These are phyloP conservation scores for Gymnarchus niloticus DNA, from an alignment of 2,113 vertebrate species.

Conservation along the genomic window DNA sequence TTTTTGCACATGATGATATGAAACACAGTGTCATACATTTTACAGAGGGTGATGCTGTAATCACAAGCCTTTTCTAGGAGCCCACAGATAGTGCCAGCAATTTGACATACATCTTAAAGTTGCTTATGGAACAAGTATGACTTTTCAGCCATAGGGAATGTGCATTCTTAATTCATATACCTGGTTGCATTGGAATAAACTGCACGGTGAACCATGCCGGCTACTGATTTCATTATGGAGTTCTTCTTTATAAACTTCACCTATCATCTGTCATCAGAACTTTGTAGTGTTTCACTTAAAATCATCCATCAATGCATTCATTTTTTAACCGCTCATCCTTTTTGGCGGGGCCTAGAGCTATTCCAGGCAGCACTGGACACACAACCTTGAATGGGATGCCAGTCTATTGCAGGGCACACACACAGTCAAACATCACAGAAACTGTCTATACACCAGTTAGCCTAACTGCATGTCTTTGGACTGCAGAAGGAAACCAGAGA, in stretches of 20 bases:
- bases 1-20: not conserved
- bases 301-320: not conserved
- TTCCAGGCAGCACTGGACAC: not conserved
- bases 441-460: not conserved
- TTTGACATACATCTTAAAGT: not conserved
- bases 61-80: not conserved
- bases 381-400: not conserved
- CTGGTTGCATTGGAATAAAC: not conserved
- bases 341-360: not conserved
- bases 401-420: not conserved
- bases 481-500: not conserved
- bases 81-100: not conserved
- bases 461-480: not conserved
- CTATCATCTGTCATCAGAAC: not conserved
- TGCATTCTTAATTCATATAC: not conserved
- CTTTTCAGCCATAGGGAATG: not conserved
- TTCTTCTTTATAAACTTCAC: not conserved
- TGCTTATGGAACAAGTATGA: not conserved
- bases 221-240: too few species aligned
- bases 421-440: not conserved
- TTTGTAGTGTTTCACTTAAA: not conserved
- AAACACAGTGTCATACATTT: not conserved
- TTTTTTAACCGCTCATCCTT: not conserved
- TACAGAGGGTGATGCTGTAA: not conserved
- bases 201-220: not conserved